Conservation (phyloP, 2,113 vertebrate genomes). For the Perca flavescens region DNA sequence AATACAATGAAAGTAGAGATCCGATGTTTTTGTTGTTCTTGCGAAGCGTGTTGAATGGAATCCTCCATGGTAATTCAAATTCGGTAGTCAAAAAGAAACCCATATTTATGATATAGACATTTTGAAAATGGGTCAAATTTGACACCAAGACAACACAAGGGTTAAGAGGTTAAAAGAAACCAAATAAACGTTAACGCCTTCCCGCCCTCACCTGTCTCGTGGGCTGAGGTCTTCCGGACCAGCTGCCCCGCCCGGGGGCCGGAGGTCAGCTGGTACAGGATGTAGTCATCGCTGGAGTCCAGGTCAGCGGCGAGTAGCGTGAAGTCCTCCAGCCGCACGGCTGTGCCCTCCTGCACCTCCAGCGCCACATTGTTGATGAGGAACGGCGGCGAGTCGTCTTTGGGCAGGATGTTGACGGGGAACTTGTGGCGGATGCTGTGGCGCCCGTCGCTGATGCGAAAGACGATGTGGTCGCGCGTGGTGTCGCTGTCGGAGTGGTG, state of each 20-base stretch:
- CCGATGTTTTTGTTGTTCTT: no score
- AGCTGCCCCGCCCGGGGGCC: conserved; percentile 64
- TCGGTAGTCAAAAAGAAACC: no score
- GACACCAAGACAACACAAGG: no score
- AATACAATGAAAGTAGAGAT: no score
- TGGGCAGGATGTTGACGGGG: conserved; percentile 80
- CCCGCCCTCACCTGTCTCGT: conserved; percentile 63
- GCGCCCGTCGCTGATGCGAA: conserved; percentile 83
- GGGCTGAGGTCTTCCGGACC: conserved; percentile 67
- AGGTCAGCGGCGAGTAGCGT: conserved; percentile 78
- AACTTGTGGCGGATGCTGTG: conserved; percentile 83
- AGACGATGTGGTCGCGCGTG: conserved; percentile 80
- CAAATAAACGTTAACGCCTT: no score
- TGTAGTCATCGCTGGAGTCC: conserved; percentile 83
- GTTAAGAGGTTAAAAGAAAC: no score
- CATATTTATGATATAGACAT: no score
- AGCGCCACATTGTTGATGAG: conserved; percentile 81
- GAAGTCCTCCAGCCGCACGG: conserved; percentile 64
- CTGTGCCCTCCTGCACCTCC: conserved; percentile 78
- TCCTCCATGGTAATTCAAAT: no score
- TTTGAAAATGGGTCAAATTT: no score
- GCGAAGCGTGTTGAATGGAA: no score
- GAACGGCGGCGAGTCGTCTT: conserved; percentile 82
- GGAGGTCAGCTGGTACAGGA: conserved; percentile 69
- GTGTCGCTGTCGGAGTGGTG: conserved; percentile 85